Evolutionary conservation across 2,113 vertebrate species (phyloP).

Genomic region (Oryzias woworae): DNA sequence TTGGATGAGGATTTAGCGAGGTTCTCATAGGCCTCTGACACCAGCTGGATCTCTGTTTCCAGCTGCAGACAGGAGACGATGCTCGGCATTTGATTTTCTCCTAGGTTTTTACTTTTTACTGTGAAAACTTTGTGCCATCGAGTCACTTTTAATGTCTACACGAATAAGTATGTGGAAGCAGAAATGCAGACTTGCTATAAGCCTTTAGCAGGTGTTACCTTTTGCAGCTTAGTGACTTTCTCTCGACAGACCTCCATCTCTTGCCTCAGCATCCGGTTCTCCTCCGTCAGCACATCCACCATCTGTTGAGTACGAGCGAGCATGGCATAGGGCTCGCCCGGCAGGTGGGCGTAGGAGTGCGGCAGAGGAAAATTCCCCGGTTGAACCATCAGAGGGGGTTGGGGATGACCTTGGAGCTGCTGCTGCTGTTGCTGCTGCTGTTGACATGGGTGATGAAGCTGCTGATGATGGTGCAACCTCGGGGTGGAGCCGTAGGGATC

Average conservation of each 20-base stretch:
- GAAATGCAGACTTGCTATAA: not conserved
- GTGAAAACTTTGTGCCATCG: too few relatives aligned
- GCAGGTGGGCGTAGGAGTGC: constrained; percentile 79
- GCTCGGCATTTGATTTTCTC: too few relatives aligned
- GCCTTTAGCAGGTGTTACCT: constrained; percentile 77
- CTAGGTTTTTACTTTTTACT: too few relatives aligned
- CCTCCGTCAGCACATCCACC: constrained; percentile 92
- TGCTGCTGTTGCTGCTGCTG: constrained; percentile 60
- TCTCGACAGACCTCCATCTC: constrained; percentile 92
- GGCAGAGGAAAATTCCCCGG: constrained; percentile 73
- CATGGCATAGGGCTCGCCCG: constrained; percentile 88
- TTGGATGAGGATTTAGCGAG: constrained; percentile 96
- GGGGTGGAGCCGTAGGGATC: constrained; percentile 83
- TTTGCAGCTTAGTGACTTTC: constrained; percentile 93
- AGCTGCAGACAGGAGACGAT: constrained; percentile 73
- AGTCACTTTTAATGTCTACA: not conserved
- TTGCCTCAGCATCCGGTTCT: constrained; percentile 89
- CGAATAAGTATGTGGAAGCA: too few relatives aligned
- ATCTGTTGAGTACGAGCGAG: constrained; percentile 93
- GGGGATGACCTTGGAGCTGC: constrained; percentile 57
- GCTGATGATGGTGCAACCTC: constrained; percentile 80
- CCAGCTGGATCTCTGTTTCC: constrained; percentile 96
- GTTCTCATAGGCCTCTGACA: constrained; percentile 96
- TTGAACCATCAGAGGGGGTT: constrained; percentile 48
- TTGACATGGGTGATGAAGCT: constrained; percentile 45